These are phyloP conservation scores for Ochotona princeps DNA, from an alignment of 2,113 vertebrate species.

Conservation along the genomic window DNA sequence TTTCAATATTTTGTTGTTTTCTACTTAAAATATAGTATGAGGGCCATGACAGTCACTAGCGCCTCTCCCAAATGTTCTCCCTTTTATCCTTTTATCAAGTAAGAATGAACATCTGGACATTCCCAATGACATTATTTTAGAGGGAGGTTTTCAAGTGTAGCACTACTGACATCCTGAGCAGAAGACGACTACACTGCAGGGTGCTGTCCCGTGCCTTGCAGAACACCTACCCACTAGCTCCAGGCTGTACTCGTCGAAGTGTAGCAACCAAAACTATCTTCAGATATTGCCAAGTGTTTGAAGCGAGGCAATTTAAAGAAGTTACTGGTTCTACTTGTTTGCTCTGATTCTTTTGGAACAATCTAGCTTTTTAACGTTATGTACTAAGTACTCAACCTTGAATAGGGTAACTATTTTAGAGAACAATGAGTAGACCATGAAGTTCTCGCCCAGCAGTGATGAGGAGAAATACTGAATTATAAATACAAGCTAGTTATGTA, in stretches of 20 bases:
- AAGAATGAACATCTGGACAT: neutral
- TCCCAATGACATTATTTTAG: neutral
- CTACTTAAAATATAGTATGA: neutral
- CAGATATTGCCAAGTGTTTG: neutral
- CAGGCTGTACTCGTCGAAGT: neutral
- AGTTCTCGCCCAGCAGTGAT: neutral
- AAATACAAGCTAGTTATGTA: neutral
- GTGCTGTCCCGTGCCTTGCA: neutral
- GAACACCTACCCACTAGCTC: neutral
- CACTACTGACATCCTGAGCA: neutral
- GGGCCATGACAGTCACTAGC: neutral
- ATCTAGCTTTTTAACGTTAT: neutral
- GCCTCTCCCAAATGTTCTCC: neutral
- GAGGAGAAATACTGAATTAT: neutral
- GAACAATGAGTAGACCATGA: neutral
- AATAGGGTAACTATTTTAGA: neutral
- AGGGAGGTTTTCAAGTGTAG: conserved; percentile 13
- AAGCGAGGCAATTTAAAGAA: neutral
- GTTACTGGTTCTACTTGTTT: neutral
- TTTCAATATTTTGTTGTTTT: neutral
- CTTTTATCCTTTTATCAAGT: neutral
- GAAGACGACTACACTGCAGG: neutral
- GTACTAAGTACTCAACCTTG: neutral
- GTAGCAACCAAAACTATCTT: neutral
- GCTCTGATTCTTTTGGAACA: neutral